phyloP scores from a whole-genome alignment of 2,113 vertebrate species.

The Tragelaphus buxtoni region DNA sequence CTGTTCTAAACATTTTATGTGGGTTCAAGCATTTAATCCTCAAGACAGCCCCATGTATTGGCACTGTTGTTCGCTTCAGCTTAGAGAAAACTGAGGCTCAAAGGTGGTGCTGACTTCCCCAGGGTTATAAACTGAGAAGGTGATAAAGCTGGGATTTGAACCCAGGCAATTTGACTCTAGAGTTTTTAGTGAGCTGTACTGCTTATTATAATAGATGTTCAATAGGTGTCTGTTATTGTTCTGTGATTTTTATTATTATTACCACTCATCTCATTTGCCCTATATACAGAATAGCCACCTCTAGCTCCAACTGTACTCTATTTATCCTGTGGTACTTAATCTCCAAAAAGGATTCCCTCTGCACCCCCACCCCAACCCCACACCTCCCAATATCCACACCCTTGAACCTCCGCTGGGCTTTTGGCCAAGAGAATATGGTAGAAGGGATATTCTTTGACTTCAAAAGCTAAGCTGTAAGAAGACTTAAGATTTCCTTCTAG shows the following conservation, averaged over 20 bases:
- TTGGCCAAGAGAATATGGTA: background rate
- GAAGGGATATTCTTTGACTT: background rate
- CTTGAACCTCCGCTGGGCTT: background rate
- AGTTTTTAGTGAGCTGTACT: background rate
- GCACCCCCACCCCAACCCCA: rapidly evolving
- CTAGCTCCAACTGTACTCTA: background rate
- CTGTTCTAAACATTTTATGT: background rate
- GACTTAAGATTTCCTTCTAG: background rate
- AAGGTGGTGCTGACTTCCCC: background rate
- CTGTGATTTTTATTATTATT: background rate
- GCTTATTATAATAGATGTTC: background rate
- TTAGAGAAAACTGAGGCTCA: background rate
- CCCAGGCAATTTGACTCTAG: background rate
- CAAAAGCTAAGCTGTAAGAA: background rate
- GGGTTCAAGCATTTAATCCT: background rate
- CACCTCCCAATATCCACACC: too few relatives aligned
- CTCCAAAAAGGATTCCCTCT: background rate
- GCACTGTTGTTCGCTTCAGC: background rate
- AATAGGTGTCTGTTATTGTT: background rate
- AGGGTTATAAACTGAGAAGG: background rate
- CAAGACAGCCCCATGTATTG: background rate
- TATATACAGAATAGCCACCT: background rate
- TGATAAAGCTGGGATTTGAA: background rate
- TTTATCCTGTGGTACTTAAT: background rate
- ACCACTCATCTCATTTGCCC: background rate